A percentile compares a stretch with the other conserved stretches of the same genome.
Conservation (phyloP, 1,140 invertebrate species). For the Helicoverpa zea region DNA sequence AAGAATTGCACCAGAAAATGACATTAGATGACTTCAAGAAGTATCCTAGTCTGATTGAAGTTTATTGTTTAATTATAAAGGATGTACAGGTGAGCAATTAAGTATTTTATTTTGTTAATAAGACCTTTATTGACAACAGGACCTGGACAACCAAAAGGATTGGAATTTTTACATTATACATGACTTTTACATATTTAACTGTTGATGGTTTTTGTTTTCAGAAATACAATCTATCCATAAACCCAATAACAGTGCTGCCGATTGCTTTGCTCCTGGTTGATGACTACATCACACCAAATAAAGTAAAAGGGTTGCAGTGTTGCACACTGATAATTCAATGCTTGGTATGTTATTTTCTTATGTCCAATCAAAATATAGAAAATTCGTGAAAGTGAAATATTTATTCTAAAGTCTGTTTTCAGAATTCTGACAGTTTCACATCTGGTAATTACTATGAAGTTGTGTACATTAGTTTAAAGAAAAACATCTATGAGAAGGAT, state of each 20-base stretch:
- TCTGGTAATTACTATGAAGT: conserved; percentile 80
- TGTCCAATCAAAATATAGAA: neutral
- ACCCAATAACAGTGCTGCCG: conserved; percentile 66
- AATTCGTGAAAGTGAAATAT: neutral
- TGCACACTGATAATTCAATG: conserved; percentile 64
- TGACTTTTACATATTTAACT: too few species aligned
- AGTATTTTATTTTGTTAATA: neutral
- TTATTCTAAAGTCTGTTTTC: conserved; percentile 46
- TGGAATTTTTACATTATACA: too few species aligned
- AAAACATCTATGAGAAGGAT: conserved; percentile 65
- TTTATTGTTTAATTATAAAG: conserved; percentile 66
- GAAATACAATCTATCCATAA: conserved; percentile 66
- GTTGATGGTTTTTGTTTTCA: conserved; percentile 55
- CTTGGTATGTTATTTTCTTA: conserved; percentile 63
- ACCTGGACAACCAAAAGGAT: too few species aligned
- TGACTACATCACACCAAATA: conserved; percentile 69
- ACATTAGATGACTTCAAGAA: conserved; percentile 69
- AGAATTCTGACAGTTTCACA: conserved; percentile 67
- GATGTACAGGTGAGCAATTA: conserved; percentile 61
- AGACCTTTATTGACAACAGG: too few species aligned
- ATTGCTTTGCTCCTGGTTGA: conserved; percentile 69
- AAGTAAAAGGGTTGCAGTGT: conserved; percentile 70
- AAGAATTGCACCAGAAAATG: conserved; percentile 68
- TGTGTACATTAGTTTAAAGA: conserved; percentile 68
- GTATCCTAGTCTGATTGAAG: conserved; percentile 73